Conservation (phyloP, 2,888 invertebrate species). For the Conistra vaccinii region DNA sequence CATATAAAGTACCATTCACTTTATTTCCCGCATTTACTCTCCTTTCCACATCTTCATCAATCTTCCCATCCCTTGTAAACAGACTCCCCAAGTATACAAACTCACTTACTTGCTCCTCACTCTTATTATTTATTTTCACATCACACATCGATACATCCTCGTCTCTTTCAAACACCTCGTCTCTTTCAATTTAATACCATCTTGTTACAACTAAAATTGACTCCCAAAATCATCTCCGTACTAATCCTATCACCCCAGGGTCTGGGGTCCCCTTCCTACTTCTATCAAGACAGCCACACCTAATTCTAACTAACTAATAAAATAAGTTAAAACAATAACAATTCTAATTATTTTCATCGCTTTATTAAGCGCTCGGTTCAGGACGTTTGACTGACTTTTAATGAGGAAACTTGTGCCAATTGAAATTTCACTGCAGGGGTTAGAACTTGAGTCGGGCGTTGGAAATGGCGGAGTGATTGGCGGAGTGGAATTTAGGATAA, state of each 20-base stretch:
- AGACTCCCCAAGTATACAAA: no score
- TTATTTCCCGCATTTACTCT: no score
- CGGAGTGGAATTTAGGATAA: not conserved
- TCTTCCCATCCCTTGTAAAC: no score
- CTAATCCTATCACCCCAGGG: not conserved
- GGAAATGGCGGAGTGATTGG: constrained; percentile 1
- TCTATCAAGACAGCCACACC: constrained; percentile 23
- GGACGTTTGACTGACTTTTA: constrained; percentile 81
- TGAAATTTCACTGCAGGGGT: constrained; percentile 69
- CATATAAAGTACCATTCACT: no score
- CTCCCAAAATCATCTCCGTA: not conserved
- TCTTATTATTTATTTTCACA: no score
- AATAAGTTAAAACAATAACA: constrained; percentile 66
- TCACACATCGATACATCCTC: no score
- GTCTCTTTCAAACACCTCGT: no score
- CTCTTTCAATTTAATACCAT: no score
- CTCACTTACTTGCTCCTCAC: no score
- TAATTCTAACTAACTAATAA: constrained; percentile 56
- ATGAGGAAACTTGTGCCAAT: constrained; percentile 81
- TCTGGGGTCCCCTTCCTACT: not conserved
- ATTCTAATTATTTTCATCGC: constrained; percentile 72
- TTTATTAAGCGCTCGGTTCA: constrained; percentile 72
- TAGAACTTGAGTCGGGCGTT: constrained; percentile 14
- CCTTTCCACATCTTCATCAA: no score
- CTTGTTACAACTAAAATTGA: constrained; percentile 3